Base-by-base conservation (phyloP, 2,113 vertebrate genomes). In the Trichomycterus rosablanca region DNA sequence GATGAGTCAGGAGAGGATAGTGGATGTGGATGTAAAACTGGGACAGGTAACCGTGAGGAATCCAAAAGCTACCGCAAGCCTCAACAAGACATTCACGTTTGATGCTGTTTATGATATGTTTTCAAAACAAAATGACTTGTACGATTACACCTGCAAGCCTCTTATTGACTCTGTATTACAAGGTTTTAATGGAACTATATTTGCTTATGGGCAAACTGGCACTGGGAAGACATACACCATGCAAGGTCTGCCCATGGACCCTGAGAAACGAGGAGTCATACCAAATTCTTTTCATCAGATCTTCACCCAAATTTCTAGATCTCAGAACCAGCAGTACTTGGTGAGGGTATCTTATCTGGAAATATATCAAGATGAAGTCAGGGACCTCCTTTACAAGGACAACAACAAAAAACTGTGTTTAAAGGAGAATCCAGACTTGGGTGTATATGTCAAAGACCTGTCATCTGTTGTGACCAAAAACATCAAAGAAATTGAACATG, bases 191-290 rank as follows among this genome's bases (percentile, higher is more conserved):
- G 94, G 93, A 69, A 98, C 95, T 0, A 81, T 97, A 23, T 89
- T 98, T 18, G 94, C 94, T 30, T 97, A 95, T 0, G 95, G 95
- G 0, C 95, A 98, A 72, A 98, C 93, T 0, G 95, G 95, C 28
- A 97, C 95, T 1, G 95, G 95, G 59, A 98, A 98, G 80, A 97
- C 94, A 2, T 89, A 92, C 82, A 97, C 95, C 66, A 97, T 98
- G 94, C 87, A 92, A 56, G 95, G 95, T 0, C 77, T 82, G 14
- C 85, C 92, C 69, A 82, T 81, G 32, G 92, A 97, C 76, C 80
- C 88, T 0, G 94, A 97, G 69, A 86, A 77, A 49, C 80, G 89
- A 2, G 95, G 95, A 24, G 82, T 98, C 37, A 92, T 97, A 70
- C 95, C 94, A 16, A 92, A 84, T 35, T 88, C 95, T 52, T 95